Conservation (phyloP, 2,113 vertebrate genomes). For the Psilopogon haemacephalus region DNA sequence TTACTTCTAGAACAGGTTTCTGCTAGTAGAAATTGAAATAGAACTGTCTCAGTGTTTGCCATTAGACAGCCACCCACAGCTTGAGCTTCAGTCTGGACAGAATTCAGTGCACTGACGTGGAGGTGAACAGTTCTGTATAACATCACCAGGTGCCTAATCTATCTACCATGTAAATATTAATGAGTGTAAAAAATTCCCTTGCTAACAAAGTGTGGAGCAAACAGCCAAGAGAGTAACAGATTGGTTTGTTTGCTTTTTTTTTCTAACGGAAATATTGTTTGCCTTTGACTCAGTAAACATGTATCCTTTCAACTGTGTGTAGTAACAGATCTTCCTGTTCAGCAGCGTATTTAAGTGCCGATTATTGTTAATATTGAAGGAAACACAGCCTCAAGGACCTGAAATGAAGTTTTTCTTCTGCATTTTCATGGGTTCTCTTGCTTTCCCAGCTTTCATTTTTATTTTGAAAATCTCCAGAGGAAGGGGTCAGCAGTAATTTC, state of each 20-base stretch:
- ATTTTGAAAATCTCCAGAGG: background rate
- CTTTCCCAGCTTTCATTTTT: background rate
- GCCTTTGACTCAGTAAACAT: background rate
- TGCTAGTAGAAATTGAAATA: background rate
- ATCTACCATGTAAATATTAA: background rate
- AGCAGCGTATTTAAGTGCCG: background rate
- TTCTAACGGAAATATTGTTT: background rate
- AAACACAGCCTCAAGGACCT: background rate
- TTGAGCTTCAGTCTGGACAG: background rate
- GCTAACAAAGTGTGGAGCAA: background rate
- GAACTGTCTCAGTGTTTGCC: background rate
- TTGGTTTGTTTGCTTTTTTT: too few relatives aligned
- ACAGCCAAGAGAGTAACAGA: fast-evolving
- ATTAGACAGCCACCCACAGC: background rate
- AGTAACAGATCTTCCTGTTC: background rate
- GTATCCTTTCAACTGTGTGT: background rate
- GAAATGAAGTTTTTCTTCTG: background rate
- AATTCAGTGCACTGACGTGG: background rate
- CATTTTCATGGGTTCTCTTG: background rate
- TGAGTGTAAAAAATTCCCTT: background rate
- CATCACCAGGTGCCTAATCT: background rate
- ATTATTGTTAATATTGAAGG: background rate
- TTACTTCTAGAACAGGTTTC: background rate
- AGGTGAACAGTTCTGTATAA: background rate
- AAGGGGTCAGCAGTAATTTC: background rate